Base-by-base conservation (phyloP, 1,140 invertebrate genomes). In the Ostrea denselamellosa region DNA sequence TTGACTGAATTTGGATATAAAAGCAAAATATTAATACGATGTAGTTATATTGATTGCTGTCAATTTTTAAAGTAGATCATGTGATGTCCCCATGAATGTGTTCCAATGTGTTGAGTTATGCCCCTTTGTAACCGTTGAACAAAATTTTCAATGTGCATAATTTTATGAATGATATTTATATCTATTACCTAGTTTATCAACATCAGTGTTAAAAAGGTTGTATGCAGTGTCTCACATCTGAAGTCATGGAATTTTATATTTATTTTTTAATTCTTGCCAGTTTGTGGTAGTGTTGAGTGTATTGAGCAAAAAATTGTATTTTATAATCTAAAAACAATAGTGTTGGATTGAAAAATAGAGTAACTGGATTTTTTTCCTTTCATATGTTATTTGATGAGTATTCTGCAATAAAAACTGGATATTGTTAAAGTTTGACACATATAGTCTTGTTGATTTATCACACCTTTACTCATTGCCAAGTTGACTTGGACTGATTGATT, bases 331-430 rank as follows among this genome's bases (percentile, higher is more conserved):
- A 62, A 62, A 62, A n/a, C n/a, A 44, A 44, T 44, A 44, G 1
- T 12, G 56, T 62, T 62, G 56, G 56, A 77, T 77, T 77, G 68
- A 34, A 77, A 77, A 44, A 14, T 77, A 28, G 68, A 28, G 12
- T 34, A 28, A 77, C 9, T 62, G 28, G 14, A 62, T 77, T 77
- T 77, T n/a, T 77, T 25, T 25, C 28, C 28, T 77, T 77, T 10
- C 9, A 77, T 14, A 77, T 77, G 68, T 77, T 77, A 77, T 77
- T 77, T 77, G 68, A 77, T 77, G 25, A 77, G 28, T 77, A 77
- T 34, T 77, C 68, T 77, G 68, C 68, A 77, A 77, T 77, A 77
- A 77, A 77, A 34, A 25, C 68, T 77, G 68, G 68, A 77, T 77
- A 77, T 77, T 77, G 68, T 77, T 77, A 28, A 77, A 77, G 68